Base-by-base conservation (phyloP, 2,797 vertebrate species). In the Morelia viridis region DNA sequence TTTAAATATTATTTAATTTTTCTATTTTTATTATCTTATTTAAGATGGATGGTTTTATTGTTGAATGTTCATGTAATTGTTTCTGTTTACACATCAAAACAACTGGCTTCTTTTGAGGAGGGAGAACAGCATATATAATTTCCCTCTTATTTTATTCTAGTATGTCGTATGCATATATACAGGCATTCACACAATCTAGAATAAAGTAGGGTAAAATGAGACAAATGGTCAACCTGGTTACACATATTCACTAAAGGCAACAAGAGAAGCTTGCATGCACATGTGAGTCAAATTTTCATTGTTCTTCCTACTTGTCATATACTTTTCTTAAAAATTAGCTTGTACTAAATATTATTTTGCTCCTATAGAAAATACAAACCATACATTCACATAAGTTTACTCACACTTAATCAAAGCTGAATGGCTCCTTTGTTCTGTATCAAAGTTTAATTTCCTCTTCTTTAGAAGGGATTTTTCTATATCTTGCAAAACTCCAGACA, bases 291-390 rank as follows among this genome's bases (percentile, higher is more conserved):
- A 26, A 89, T 87, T 85, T 85, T 12, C 19, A 5, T n/a, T n/a
- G 24, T 89, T 41, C 26, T 68, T 65, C 22, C 13, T 71, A 26
- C 15, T 26, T 15, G 8, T n/a, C 57, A 46, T 56, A 61, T 68
- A 31, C 5, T 87, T 68, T 31, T 90, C 57, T 91, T 68, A n/a
- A 91, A 71, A 41, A 89, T 57, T 89, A 89, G 24, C 31, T 46
- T 85, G 6, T 46, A 11, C 4, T 46, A 11, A 85, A 65, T 50
- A 56, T 58, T 92, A 10, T 35, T 85, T 65, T 92, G 7, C 50
- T 89, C 17, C 50, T 92, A 50, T 31, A 64, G 13, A 84, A 46
- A n/a, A 46, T 35, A 41, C 41, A 53, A 91, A 53, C 11, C 31
- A 65, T 46, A 10, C 19, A 80, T 19, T 41, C 64, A 68, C 11